Base-by-base conservation (phyloP, 2,888 invertebrate genomes). In the Agonopterix arenella region DNA sequence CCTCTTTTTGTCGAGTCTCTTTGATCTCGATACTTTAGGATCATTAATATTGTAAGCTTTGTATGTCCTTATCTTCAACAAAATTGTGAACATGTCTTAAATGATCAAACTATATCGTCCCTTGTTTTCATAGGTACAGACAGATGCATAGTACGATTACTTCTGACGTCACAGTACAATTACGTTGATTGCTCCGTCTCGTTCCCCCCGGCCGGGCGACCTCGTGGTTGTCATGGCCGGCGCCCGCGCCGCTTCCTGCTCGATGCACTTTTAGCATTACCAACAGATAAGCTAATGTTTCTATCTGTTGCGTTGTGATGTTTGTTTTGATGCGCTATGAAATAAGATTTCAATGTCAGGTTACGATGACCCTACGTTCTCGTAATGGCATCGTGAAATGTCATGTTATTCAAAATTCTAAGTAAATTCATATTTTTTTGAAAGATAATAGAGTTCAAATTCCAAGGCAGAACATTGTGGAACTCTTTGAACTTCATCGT, bases 221-320 rank as follows among this genome's bases (percentile, higher is more conserved):
- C 59, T 61, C 61, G 60, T 49, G 46, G 52, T 50, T 46, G 55
- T 56, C 57, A 54, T 49, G 58, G 57, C 53, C 59, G 52, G 50
- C 43, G 51, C 49, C 45, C 18, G 51, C 49, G 56, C 54, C 44
- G 52, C 62, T 65, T 65, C 64, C 64, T 66, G 61, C 55, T 60
- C 44, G 49, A 44, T 52, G 50, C 57, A 45, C 44, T 56, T 28
- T 28, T 28, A 28, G 28, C 28, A 28, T 28, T 28, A 28, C 28
- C 28, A n/a, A 28, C 28, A 28, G 28, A 28, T 28, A 28, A 28
- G 28, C 28, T 28, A 4, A 28, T 28, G 28, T 28, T 28, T 28
- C 5, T 28, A 28, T 28, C 28, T 28, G 28, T 28, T 28, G 28
- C 7, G 7, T 28, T 28, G 28, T 5, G 28, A 28, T 28, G 28